Evolutionary conservation across 2,797 vertebrate genomes (phyloP), one percentile per base, ranked within the genome.

Genomic region (Lithobates sylvaticus): DNA sequence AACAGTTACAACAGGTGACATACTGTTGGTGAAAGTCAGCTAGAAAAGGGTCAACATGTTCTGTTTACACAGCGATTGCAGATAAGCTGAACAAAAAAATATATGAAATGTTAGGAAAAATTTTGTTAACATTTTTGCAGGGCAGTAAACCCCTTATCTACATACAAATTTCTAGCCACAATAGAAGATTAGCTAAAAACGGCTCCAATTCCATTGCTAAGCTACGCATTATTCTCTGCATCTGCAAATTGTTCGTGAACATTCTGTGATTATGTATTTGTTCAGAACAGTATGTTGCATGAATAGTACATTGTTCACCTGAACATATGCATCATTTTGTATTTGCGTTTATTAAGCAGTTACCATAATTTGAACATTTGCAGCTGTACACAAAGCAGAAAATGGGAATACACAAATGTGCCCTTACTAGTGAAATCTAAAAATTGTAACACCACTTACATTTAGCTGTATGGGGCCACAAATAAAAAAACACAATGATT

Each of bases 371-470:
- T 65, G 61, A 65, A 65, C 61, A 65, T 26, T 65, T 65, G 21
- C 61, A 65, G 23, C 61, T 88, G 64, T 78, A 81, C 83, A 73
- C 78, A 86, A 42, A 65, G 61, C 61, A 65, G 70, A 75, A 89
- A 36, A 68, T 15, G 6, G 84, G 9, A 91, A 89, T 26, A 65
- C 61, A 65, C 8, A 26, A 65, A 26, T 65, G 21, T 26, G 10
- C 23, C n/a, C 15, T 65, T 65, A 65, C 7, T 65, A 0, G n/a
- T 10, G 13, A 12, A 67, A 67, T 67, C 9, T 13, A 26, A 67
- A 9, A 67, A 9, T 23, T n/a, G 6, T 3, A 47, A 47, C 44
- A 47, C 44, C 44, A 47, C 13, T 47, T 10, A 18, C 15, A 54
- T 54, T 54, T 54, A 16, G 13, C 4, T 54, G 50, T 18, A 54